Base-by-base conservation (phyloP, 2,797 vertebrate genomes). In the Bucorvus abyssinicus region DNA sequence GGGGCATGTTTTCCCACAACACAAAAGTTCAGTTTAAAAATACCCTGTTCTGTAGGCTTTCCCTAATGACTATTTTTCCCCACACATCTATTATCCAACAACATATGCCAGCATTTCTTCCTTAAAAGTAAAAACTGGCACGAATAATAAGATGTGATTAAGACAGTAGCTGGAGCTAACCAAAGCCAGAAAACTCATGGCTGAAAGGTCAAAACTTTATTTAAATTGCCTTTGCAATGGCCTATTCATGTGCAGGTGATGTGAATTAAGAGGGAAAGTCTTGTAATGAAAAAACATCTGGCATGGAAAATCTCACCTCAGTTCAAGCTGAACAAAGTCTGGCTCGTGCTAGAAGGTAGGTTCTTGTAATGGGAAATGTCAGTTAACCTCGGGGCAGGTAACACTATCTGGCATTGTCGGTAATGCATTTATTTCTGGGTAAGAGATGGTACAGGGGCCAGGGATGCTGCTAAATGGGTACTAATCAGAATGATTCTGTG, bases 11-110 rank as follows among this genome's bases (percentile, higher is more conserved):
- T 94, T 87, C 86, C 77, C 90, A 94, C 82, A 89, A 96, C 71
- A 85, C 70, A 71, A 68, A 69, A 96, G 82, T 91, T 92, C 55
- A 56, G 87, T 94, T 93, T 89, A 96, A 96, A 96, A 93, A 96
- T 95, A 94, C 36, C 61, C 29, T 15, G 1, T 56, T 94, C 76
- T 67, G 79, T 94, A 80, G 84, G 87, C 84, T 75, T 89, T 88
- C 87, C 81, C 87, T 79, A 87, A 79, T 89, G 73, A 85, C 92
- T 95, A 0, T 81, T 96, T 91, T 78, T 14, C 44, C 45, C 49
- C 52, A 49, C 55, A 45, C 68, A 30, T 68, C 16, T 24, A 79
- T 91, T 94, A 96, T 73, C 75, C 81, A 77, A 61, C 83, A 88
- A 53, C 61, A 89, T 65, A 94, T 75, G 74, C 69, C 82, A 84